Conservation (phyloP, 2,113 vertebrate species). For the Xenopus tropicalis region DNA sequence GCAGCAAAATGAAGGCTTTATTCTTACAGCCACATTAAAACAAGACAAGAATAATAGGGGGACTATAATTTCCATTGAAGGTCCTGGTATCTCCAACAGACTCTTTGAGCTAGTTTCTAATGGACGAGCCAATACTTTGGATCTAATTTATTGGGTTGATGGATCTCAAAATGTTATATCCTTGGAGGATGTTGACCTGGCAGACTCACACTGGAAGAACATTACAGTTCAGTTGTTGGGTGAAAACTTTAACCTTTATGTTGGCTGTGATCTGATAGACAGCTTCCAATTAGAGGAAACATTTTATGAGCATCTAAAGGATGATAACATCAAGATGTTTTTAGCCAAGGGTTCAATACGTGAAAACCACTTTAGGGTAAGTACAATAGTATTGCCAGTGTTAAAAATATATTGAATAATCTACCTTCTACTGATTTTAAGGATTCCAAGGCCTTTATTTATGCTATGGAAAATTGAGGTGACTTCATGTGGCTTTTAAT, state of each 20-base stretch:
- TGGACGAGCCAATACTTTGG: slow-evolving; percentile 86
- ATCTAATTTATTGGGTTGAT: slow-evolving; percentile 85
- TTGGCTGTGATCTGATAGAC: slow-evolving; percentile 90
- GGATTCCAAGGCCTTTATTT: too few species aligned
- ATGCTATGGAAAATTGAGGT: too few species aligned
- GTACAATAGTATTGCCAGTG: slow-evolving; percentile 37
- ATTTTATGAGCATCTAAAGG: slow-evolving; percentile 82
- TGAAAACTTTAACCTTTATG: slow-evolving; percentile 83
- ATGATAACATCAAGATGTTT: slow-evolving; percentile 80
- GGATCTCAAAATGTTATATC: slow-evolving; percentile 78
- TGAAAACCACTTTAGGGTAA: slow-evolving; percentile 91
- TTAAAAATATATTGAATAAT: too few species aligned
- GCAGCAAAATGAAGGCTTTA: slow-evolving; percentile 83
- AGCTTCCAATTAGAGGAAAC: slow-evolving; percentile 88
- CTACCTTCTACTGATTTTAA: too few species aligned
- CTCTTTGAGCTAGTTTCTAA: slow-evolving; percentile 93
- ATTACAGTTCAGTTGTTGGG: slow-evolving; percentile 84
- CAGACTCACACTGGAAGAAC: slow-evolving; percentile 93
- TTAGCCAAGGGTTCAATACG: slow-evolving; percentile 81
- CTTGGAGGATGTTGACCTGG: slow-evolving; percentile 91
- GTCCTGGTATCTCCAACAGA: slow-evolving; percentile 64
- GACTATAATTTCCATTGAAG: slow-evolving; percentile 82
- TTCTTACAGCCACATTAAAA: slow-evolving; percentile 80
- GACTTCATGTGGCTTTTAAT: too few species aligned
- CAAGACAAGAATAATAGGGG: slow-evolving; percentile 86